Percentiles rank a stretch among this genome's conserved stretches.
Conservation (phyloP, 2,888 invertebrate species). For the Zhengitettix transpicula region DNA sequence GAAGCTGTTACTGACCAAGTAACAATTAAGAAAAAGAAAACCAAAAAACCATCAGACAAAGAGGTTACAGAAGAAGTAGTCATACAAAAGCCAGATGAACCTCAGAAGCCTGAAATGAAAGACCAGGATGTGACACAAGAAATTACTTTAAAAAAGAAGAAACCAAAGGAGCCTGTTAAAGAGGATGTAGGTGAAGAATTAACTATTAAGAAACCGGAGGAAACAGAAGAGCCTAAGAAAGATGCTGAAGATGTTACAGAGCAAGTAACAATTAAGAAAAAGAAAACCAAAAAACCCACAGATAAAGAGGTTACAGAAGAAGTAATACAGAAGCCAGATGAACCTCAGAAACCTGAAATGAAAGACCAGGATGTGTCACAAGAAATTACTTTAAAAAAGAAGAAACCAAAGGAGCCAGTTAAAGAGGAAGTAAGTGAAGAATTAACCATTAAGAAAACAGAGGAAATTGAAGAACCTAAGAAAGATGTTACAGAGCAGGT, state of each 20-base stretch:
- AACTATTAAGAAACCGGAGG: background rate
- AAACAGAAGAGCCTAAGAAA: too few species aligned
- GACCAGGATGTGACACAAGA: slow-evolving; percentile 7
- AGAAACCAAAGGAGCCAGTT: slow-evolving; percentile 28
- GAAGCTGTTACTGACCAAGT: slow-evolving; percentile 18
- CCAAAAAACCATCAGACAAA: slow-evolving; percentile 11
- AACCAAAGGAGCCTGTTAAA: slow-evolving; percentile 11
- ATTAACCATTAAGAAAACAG: slow-evolving; percentile 26
- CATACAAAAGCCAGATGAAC: slow-evolving; percentile 13
- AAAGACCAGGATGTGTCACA: slow-evolving; percentile 20
- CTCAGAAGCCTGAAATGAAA: background rate
- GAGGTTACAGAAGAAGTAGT: slow-evolving; percentile 18
- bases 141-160: slow-evolving; percentile 3
- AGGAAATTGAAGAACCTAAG: slow-evolving; percentile 4
- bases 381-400: slow-evolving; percentile 35
- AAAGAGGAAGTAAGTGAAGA: slow-evolving; percentile 20
- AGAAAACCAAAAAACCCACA: slow-evolving; percentile 15
- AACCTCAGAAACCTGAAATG: background rate
- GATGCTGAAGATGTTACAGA: slow-evolving; percentile 22
- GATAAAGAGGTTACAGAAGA: slow-evolving; percentile 19
- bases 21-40: slow-evolving; percentile 15
- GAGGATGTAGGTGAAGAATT: slow-evolving; percentile 23
- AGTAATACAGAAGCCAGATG: slow-evolving; percentile 3
- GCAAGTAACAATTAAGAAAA: slow-evolving; percentile 24
- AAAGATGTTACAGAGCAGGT: slow-evolving; percentile 15